Conservation (phyloP, 2,113 vertebrate genomes). For the Rhea americana region DNA sequence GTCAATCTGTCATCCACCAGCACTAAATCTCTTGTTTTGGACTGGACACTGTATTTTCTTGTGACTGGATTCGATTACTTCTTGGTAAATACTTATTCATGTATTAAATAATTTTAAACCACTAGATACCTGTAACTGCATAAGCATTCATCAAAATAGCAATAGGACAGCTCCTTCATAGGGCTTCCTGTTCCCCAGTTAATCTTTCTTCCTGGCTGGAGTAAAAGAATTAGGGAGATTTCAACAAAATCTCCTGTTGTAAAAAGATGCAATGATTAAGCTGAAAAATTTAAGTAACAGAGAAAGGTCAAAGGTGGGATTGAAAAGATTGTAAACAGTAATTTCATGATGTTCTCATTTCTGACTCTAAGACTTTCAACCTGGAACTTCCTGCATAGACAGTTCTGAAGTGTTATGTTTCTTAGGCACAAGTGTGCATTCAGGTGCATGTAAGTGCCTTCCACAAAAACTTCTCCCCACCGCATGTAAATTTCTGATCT, state of each 20-base stretch:
- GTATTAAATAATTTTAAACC: neutral
- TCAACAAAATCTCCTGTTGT: neutral
- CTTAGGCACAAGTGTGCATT: neutral
- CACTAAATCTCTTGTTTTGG: neutral
- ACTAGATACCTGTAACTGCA: neutral
- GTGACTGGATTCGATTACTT: neutral
- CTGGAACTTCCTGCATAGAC: neutral
- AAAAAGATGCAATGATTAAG: neutral
- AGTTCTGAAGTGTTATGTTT: neutral
- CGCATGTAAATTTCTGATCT: neutral
- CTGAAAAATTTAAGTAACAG: neutral
- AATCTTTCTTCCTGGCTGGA: neutral
- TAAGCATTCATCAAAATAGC: neutral
- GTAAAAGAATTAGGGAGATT: neutral
- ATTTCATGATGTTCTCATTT: neutral
- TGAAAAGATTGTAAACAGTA: neutral
- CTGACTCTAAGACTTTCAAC: neutral
- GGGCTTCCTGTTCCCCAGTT: neutral
- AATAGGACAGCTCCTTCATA: neutral
- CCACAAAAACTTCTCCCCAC: neutral
- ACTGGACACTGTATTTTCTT: neutral
- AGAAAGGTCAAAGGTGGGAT: neutral
- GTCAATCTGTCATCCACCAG: no score
- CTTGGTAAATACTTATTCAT: neutral
- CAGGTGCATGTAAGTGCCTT: neutral